phyloP scores from a whole-genome alignment of 1,140 invertebrate species.

The Drosophila punjabiensis region DNA sequence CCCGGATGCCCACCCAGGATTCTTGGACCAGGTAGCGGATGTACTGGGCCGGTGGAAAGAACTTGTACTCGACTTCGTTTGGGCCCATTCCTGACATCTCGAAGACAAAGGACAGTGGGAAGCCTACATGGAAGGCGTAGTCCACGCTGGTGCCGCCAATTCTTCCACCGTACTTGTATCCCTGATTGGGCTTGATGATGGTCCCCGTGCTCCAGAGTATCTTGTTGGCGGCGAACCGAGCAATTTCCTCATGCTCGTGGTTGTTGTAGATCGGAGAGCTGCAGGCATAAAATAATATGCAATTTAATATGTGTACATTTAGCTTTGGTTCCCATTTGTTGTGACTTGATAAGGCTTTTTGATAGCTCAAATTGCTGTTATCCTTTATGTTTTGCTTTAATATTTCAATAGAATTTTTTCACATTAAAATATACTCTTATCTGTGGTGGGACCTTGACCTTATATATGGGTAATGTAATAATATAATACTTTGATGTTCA shows the following conservation, averaged over 20 bases:
- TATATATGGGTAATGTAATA: too few species aligned
- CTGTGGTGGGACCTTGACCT: background rate
- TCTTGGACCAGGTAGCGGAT: slow-evolving; percentile 35
- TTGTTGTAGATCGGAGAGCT: slow-evolving; percentile 22
- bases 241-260: slow-evolving; percentile 28
- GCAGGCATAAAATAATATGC: too few species aligned
- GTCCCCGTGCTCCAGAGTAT: slow-evolving; percentile 13
- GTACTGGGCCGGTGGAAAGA: slow-evolving; percentile 25
- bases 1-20: slow-evolving; percentile 50
- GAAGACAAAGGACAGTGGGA: slow-evolving; percentile 42
- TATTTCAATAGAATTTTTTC: background rate
- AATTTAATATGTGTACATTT: background rate
- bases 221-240: slow-evolving; percentile 10
- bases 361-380: background rate
- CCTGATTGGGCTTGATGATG: slow-evolving; percentile 18
- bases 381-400: background rate
- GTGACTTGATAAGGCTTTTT: background rate
- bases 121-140: slow-evolving; percentile 46
- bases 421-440: background rate
- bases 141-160: slow-evolving; percentile 61
- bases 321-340: background rate
- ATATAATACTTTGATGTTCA: background rate
- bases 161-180: background rate
- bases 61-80: slow-evolving; percentile 12
- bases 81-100: slow-evolving; percentile 40